A percentile compares a stretch with the other conserved stretches of the same genome.
Conservation (phyloP, 2,888 invertebrate species). For the Thecophora atra region DNA sequence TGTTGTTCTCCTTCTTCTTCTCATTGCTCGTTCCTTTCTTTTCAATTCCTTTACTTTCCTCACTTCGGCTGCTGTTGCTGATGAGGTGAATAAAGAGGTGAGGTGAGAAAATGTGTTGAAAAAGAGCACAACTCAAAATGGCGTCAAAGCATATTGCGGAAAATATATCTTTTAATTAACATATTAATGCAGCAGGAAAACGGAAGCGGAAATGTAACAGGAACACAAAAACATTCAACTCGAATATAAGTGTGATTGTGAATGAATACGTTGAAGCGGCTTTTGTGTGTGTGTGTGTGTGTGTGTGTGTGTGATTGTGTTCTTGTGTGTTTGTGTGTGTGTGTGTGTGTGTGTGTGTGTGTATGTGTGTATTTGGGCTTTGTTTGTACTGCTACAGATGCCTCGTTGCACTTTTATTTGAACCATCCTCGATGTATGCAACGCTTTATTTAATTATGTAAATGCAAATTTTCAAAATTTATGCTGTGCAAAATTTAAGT, state of each 20-base stretch:
- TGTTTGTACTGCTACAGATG: too few species aligned
- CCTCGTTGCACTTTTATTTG: neutral
- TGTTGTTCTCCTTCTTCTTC: too few species aligned
- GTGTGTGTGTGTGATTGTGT: too few species aligned
- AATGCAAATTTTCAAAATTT: conserved; percentile 3
- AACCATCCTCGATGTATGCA: conserved; percentile 12
- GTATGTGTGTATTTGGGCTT: too few species aligned
- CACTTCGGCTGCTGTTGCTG: neutral
- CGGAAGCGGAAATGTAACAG: neutral
- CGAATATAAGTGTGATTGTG: too few species aligned
- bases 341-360: too few species aligned
- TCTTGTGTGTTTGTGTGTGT: too few species aligned
- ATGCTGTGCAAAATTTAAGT: neutral
- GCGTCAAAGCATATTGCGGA: conserved; percentile 31
- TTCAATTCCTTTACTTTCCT: conserved; percentile 16
- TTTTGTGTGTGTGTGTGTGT: too few species aligned
- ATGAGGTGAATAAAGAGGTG: neutral
- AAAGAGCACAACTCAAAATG: conserved; percentile 12
- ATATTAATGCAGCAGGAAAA: conserved; percentile 25
- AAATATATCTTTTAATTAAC: conserved; percentile 31
- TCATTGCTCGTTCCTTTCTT: neutral
- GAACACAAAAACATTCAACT: too few species aligned
- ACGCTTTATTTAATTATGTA: conserved; percentile 25
- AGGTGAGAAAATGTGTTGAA: neutral
- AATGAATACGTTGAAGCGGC: too few species aligned